These are phyloP conservation scores for Rotaria magnacalcarata DNA, from an alignment of 2,888 invertebrate genomes.

Conservation along the genomic window DNA sequence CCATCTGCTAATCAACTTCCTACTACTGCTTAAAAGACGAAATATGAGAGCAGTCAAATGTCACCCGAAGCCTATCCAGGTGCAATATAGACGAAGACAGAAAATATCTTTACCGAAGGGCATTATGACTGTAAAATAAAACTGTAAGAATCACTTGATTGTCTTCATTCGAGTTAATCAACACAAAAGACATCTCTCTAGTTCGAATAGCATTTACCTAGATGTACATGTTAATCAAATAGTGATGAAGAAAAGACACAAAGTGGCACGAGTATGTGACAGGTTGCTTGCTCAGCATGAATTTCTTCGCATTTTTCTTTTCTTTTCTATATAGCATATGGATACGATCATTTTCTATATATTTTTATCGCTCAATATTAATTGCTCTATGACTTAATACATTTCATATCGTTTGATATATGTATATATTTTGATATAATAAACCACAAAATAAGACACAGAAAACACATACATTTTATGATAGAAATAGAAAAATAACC, in stretches of 20 bases:
- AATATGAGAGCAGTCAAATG: constrained; percentile 25
- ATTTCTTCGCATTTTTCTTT: neutral
- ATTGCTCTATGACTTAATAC: neutral
- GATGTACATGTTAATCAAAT: constrained; percentile 22
- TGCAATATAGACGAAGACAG: neutral
- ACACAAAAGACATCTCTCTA: constrained; percentile 1
- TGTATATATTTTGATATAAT: neutral
- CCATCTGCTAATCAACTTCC: constrained; percentile 11
- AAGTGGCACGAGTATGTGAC: constrained; percentile 24
- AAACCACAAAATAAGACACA: neutral
- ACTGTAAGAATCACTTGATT: constrained; percentile 14
- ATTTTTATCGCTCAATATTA: neutral
- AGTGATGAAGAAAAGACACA: constrained; percentile 31
- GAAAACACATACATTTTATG: neutral
- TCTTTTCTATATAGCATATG: constrained; percentile 16
- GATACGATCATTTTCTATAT: neutral
- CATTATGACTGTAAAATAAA: neutral
- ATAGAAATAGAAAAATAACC: neutral
- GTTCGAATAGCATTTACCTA: neutral
- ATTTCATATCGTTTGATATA: neutral
- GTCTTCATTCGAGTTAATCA: constrained; percentile 29
- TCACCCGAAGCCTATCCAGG: constrained; percentile 20
- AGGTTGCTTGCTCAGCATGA: constrained; percentile 27
- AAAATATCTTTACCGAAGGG: neutral
- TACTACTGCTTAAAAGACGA: neutral